Conservation (phyloP, 2,797 vertebrate species). For the Acrossocheilus wenchowensis region DNA sequence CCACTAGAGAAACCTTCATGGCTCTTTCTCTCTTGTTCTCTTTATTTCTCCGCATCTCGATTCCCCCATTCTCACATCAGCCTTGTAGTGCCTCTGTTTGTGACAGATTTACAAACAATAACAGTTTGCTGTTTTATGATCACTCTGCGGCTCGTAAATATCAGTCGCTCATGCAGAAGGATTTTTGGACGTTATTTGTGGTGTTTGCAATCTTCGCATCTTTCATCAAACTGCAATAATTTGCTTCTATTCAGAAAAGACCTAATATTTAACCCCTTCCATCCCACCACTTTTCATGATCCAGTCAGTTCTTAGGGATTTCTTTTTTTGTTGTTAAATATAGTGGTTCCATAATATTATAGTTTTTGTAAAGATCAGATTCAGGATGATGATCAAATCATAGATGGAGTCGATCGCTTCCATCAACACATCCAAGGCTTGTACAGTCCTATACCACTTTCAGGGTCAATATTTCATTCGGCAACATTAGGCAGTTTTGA, state of each 20-base stretch:
- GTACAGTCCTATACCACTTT: neutral
- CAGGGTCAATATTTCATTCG: too few species aligned
- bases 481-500: too few species aligned
- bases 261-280: neutral
- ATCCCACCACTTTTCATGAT: neutral
- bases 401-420: neutral
- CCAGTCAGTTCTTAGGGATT: neutral
- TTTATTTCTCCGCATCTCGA: conserved; percentile 29
- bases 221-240: neutral
- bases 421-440: neutral
- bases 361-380: neutral
- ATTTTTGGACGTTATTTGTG: neutral
- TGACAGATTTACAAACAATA: neutral
- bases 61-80: conserved; percentile 21
- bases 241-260: neutral
- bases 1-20: conserved; percentile 80
- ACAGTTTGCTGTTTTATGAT: neutral
- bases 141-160: neutral
- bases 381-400: neutral
- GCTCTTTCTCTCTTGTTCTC: conserved; percentile 64
- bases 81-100: conserved; percentile 32
- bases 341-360: neutral
- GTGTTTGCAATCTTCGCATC: neutral
- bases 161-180: neutral
- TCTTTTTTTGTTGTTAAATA: neutral